Percentiles rank a stretch among this genome's conserved stretches.
These are phyloP conservation scores for Xenus cinereus DNA, from an alignment of 2,113 vertebrate species.

Conservation along the genomic window DNA sequence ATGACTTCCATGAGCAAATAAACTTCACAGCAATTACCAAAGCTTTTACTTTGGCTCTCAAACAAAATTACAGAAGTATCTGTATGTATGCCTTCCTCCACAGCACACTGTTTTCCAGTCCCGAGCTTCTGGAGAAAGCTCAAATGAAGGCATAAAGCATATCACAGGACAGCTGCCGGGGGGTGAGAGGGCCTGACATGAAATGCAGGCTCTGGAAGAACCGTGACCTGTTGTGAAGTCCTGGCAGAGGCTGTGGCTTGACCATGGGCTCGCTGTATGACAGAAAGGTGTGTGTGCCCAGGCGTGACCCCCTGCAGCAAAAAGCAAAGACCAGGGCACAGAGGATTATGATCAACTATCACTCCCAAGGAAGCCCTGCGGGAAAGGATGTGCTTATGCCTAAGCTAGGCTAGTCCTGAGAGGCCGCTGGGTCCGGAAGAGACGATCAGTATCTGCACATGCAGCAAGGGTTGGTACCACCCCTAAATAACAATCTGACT, in stretches of 20 bases:
- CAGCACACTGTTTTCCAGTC: neutral
- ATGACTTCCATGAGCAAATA: neutral
- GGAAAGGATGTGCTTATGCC: neutral
- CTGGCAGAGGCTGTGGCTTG: neutral
- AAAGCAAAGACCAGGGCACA: neutral
- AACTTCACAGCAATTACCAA: neutral
- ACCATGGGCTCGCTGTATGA: neutral
- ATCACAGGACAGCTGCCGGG: neutral
- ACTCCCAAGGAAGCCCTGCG: neutral
- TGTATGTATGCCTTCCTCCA: neutral
- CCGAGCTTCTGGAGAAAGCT: neutral
- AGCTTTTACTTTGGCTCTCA: neutral
- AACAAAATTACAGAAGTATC: neutral
- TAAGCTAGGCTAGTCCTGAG: neutral
- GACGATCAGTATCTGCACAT: accelerated
- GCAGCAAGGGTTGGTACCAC: neutral
- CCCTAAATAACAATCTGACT: neutral
- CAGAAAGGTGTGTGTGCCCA: neutral
- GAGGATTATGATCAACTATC: neutral
- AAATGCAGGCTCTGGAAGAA: neutral
- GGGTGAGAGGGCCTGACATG: neutral
- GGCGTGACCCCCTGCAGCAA: accelerated
- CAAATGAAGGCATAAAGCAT: neutral
- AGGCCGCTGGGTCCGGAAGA: neutral
- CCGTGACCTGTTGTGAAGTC: neutral